These are phyloP conservation scores for Rapana venosa DNA, from an alignment of 2,888 invertebrate species.

Conservation along the genomic window DNA sequence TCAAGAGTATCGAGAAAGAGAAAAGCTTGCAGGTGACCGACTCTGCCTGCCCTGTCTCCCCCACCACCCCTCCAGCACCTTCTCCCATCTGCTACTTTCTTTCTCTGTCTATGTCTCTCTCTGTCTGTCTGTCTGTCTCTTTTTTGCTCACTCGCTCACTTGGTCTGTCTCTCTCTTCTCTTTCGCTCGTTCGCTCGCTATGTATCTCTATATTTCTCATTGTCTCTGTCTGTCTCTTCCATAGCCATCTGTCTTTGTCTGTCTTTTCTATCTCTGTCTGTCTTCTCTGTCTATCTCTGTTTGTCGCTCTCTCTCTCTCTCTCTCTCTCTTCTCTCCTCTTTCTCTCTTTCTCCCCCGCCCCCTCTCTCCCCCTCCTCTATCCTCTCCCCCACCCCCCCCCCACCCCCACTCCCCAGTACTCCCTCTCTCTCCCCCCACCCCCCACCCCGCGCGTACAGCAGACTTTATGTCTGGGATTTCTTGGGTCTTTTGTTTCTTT, in stretches of 20 bases:
- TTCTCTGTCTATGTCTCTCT: neutral
- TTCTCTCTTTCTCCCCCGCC: neutral
- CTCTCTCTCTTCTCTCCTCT: no score
- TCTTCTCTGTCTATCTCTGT: neutral
- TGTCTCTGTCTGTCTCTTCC: neutral
- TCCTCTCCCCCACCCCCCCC: no score
- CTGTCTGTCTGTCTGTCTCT: conserved; percentile 9
- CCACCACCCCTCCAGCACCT: neutral
- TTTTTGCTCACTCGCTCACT: no score
- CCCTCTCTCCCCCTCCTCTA: neutral
- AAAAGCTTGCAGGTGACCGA: conserved; percentile 37
- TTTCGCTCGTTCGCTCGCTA: neutral
- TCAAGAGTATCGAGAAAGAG: conserved; percentile 72
- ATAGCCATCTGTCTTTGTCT: no score
- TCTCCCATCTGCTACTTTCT: neutral
- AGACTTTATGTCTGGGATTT: no score
- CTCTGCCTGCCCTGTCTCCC: neutral
- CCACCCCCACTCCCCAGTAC: no score
- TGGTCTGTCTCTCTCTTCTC: neutral
- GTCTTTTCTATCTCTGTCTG: neutral
- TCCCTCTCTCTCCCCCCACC: no score
- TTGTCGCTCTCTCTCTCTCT: neutral
- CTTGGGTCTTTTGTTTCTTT: no score
- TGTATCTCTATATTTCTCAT: no score
- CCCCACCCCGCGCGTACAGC: no score